phyloP scores from a whole-genome alignment of 2,797 vertebrate genomes.

The Notamacropus eugenii region DNA sequence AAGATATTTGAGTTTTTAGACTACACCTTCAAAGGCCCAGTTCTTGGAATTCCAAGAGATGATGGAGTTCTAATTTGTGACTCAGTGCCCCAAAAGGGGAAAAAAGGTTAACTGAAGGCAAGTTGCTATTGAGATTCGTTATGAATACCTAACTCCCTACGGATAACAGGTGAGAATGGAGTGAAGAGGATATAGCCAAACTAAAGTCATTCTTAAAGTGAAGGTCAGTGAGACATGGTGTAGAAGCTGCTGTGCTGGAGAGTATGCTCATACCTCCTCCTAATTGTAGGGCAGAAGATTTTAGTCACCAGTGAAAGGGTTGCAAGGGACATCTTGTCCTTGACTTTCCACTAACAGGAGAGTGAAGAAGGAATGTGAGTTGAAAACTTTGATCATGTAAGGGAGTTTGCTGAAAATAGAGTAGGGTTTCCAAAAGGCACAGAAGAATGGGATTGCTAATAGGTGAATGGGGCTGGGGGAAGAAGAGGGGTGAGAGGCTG shows the following conservation, averaged over 20 bases:
- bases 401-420: neutral
- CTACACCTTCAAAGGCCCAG: neutral
- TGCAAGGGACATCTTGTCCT: neutral
- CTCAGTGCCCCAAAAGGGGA: neutral
- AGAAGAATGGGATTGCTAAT: neutral
- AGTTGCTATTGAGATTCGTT: neutral
- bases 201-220: too few relatives aligned
- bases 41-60: neutral
- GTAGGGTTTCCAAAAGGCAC: neutral
- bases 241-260: neutral
- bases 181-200: neutral
- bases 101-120: too few relatives aligned
- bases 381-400: neutral
- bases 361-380: neutral
- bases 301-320: neutral
- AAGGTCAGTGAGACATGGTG: neutral
- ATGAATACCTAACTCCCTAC: too few relatives aligned
- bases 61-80: neutral
- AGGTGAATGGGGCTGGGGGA: neutral
- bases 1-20: neutral
- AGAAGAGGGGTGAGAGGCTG: neutral
- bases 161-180: neutral
- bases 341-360: neutral
- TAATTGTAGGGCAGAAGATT: neutral
- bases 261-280: neutral